Conservation (phyloP, 2,888 invertebrate genomes). For the Apamea epomidion region DNA sequence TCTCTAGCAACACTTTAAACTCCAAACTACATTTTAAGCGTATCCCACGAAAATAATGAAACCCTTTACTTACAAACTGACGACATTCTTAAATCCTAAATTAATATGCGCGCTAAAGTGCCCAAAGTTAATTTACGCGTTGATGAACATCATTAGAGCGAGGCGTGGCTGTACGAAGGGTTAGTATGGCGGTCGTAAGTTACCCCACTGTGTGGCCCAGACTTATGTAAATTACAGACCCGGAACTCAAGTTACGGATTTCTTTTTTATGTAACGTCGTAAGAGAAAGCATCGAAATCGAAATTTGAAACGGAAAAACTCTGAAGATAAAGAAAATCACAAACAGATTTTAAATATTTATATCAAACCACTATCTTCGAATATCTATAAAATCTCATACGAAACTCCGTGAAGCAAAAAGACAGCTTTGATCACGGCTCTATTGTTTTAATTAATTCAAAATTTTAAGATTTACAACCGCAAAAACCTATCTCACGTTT, state of each 20-base stretch:
- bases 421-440: conserved; percentile 33
- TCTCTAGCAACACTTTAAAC: neutral
- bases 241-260: conserved; percentile 41
- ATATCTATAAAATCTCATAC: conserved; percentile 2
- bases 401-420: conserved; percentile 18
- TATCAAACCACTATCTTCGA: neutral
- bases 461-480: conserved; percentile 62
- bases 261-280: conserved; percentile 42
- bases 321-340: neutral
- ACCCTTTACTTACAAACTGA: neutral
- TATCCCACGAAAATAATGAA: conserved; percentile 2
- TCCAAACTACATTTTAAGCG: neutral
- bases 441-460: conserved; percentile 64
- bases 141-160: conserved; percentile 52
- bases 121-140: conserved; percentile 41
- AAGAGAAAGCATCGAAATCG: conserved; percentile 5
- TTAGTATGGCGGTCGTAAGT: conserved; percentile 44
- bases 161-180: conserved; percentile 45
- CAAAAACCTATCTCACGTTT: conserved; percentile 57
- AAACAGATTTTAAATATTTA: neutral
- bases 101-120: conserved; percentile 60
- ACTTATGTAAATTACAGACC: conserved; percentile 60
- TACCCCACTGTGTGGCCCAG: conserved; percentile 45
- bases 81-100: conserved; percentile 42
- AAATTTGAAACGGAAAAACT: neutral